These are phyloP conservation scores for Garra rufa DNA, from an alignment of 2,113 vertebrate species.

Conservation along the genomic window DNA sequence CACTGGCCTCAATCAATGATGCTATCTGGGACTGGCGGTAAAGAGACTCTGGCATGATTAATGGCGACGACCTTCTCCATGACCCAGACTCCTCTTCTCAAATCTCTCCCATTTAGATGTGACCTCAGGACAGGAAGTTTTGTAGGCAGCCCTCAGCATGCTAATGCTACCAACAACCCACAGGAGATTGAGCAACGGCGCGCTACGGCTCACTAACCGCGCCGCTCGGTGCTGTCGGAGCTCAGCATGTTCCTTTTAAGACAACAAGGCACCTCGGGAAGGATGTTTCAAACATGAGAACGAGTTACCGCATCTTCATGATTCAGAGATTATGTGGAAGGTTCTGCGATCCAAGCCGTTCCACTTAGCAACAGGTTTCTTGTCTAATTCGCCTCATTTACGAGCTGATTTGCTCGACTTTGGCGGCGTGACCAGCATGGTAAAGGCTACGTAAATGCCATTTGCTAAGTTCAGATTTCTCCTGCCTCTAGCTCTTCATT, in stretches of 20 bases:
- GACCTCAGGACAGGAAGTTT: conserved; percentile 64
- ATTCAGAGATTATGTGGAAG: not conserved
- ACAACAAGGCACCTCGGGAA: not conserved
- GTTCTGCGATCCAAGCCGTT: not conserved
- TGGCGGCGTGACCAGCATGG: conserved; percentile 33
- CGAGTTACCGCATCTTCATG: not conserved
- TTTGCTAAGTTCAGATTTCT: conserved; percentile 31
- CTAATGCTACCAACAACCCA: conserved; percentile 51
- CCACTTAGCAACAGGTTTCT: conserved; percentile 44
- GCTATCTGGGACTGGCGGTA: conserved; percentile 71
- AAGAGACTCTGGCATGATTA: conserved; percentile 76
- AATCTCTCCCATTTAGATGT: conserved; percentile 78
- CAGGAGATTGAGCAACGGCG: not conserved
- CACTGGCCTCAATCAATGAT: conserved; percentile 79
- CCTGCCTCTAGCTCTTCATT: conserved; percentile 42
- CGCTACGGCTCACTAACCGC: conserved; percentile 20
- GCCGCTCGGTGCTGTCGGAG: conserved; percentile 3
- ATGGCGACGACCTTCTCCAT: conserved; percentile 78
- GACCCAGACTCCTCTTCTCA: conserved; percentile 69
- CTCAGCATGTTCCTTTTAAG: conserved; percentile 16
- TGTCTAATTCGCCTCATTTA: conserved; percentile 50
- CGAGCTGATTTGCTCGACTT: conserved; percentile 35
- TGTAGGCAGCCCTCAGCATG: conserved; percentile 64
- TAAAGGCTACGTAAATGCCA: conserved; percentile 47
- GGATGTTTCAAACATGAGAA: not conserved